Conservation (phyloP, 2,888 invertebrate genomes). For the Lymantria dispar region DNA sequence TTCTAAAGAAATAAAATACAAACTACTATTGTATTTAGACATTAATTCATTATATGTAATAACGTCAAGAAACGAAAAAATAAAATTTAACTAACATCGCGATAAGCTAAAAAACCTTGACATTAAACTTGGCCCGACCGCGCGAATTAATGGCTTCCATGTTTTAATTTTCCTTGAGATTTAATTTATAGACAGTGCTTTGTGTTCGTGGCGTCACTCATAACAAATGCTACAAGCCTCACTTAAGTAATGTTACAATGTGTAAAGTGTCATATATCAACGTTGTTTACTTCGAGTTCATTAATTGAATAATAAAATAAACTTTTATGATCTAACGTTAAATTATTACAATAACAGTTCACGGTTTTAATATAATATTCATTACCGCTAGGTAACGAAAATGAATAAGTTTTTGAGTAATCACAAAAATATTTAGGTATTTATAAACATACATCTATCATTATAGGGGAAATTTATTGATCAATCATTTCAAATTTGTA, state of each 20-base stretch:
- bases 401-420: too few species aligned
- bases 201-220: conserved; percentile 72
- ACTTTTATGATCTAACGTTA: too few species aligned
- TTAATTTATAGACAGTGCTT: conserved; percentile 76
- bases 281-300: conserved; percentile 53
- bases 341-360: conserved; percentile 4
- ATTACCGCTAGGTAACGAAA: background rate
- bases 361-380: conserved; percentile 1
- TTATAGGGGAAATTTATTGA: too few species aligned
- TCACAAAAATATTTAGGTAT: too few species aligned
- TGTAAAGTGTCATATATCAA: conserved; percentile 77
- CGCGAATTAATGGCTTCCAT: conserved; percentile 82
- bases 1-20: conserved; percentile 31
- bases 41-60: conserved; percentile 66
- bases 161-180: conserved; percentile 83
- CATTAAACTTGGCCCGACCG: conserved; percentile 81
- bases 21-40: conserved; percentile 50
- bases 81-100: conserved; percentile 75
- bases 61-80: conserved; percentile 69
- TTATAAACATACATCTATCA: too few species aligned
- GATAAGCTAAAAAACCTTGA: conserved; percentile 80
- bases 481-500: too few species aligned
- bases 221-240: conserved; percentile 69
- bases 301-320: too few species aligned
- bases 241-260: conserved; percentile 69